A percentile compares a stretch with the other conserved stretches of the same genome.
Evolutionary conservation across 2,113 vertebrate genomes (phyloP).

Genomic region (Bolborhynchus lineola): DNA sequence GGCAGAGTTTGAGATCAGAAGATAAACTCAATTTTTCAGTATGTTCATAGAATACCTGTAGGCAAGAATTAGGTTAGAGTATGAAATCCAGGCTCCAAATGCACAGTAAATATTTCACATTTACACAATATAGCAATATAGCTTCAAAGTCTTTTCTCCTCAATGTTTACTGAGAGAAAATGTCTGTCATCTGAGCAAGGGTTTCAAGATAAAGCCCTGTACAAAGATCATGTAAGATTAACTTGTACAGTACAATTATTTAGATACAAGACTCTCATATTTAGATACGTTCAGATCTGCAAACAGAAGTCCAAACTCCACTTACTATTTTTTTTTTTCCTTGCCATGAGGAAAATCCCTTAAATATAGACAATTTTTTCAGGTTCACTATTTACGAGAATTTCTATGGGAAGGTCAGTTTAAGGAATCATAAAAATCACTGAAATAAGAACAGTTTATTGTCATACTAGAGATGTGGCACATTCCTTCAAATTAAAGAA

Average conservation of each 20-base stretch:
- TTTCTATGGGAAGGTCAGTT: not conserved
- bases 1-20: not conserved
- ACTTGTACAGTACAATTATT: not conserved
- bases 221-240: not conserved
- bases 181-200: not conserved
- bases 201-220: not conserved
- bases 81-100: not conserved
- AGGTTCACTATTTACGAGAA: not conserved
- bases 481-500: not conserved
- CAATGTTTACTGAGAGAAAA: not conserved
- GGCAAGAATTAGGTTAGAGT: not conserved
- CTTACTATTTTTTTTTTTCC: not conserved
- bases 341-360: not conserved
- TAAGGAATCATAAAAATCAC: not conserved
- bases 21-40: not conserved
- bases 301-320: not conserved
- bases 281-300: not conserved
- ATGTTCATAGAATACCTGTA: not conserved
- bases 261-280: accelerated
- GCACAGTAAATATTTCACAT: not conserved
- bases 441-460: not conserved
- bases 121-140: not conserved
- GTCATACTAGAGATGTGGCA: not conserved
- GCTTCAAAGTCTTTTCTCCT: not conserved
- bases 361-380: not conserved